Evolutionary conservation across 1,140 invertebrate genomes (phyloP), one percentile per base, ranked within the genome.

Genomic region (Metaphire vulgaris): DNA sequence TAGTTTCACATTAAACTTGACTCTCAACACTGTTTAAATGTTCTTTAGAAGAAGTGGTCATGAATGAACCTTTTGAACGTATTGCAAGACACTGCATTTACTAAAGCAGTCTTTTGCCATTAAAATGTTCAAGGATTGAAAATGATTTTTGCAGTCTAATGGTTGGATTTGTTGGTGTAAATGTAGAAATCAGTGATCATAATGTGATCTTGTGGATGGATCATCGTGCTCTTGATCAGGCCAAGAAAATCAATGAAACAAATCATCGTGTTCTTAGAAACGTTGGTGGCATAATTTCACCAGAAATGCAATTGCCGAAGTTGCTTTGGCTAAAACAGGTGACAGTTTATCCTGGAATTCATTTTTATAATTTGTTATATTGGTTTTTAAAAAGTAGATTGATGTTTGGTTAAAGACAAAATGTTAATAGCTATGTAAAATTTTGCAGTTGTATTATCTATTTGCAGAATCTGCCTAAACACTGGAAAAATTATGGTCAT

Each of bases 151-250:
- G n/a, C n/a, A n/a, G n/a, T n/a, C n/a, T n/a, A n/a, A n/a, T n/a
- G n/a, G n/a, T n/a, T n/a, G n/a, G n/a, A n/a, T n/a, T n/a, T n/a
- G n/a, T n/a, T n/a, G n/a, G n/a, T n/a, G n/a, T n/a, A n/a, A n/a
- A n/a, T 91, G 28, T 89, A 95, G 0, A 72, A 16, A 65, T 56
- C 31, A 69, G 12, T 82, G 87, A 91, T 69, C 91, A 92, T 84
- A 96, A 98, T 86, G 89, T 98, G 31, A 93, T 98, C 34, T 90
- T 98, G 86, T 99, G 96, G 96, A 92, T 98, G 93, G 96, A 99
- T 85, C 96, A 98, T 83, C 87, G 96, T 80, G 96, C 96, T 1
- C 86, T 89, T 28, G 83, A 89, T 68, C 92, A 98, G 88, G 92
- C 95, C 0, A 88, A 90, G 26, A 86, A 89, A 28, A 97, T 98